Base-by-base conservation (phyloP, 2,113 vertebrate genomes). In the Heterocephalus glaber region DNA sequence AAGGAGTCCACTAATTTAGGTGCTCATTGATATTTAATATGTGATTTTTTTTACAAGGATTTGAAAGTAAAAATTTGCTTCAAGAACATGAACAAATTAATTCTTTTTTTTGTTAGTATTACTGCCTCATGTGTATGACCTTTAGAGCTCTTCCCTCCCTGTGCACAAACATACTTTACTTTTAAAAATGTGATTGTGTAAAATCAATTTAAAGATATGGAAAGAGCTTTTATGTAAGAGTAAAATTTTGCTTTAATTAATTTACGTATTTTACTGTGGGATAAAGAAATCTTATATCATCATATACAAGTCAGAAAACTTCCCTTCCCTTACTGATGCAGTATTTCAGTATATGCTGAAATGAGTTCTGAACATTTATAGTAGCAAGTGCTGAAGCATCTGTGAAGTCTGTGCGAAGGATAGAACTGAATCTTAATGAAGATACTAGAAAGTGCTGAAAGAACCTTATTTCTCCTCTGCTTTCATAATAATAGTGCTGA, bases 1-100 rank as follows among this genome's bases (percentile, higher is more conserved):
- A 86, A 86, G 44, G 56, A 86, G 52, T 85, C 26, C 14, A 72
- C 70, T 95, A 85, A 86, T 91, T 95, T 92, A 89, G 66, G n/a
- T 86, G 30, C 38, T 92, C 65, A 44, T 63, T 74, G 83, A 65
- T 85, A 52, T 72, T 72, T 80, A 85, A 58, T 74, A 14, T 70
- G 5, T 72, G 68, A 35, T 77, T 93, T 83, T 84, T 95, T 83
- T 80, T 92, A 49, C 5, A 72, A 41, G 8, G 49, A 11, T 81
- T 88, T 95, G 77, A 72, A 82, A 61, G 56, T 92, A 95, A 94
- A 92, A 65, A 44, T 58, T 66, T 84, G 22, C 52, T 90, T 33
- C 33, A 5, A 26, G 72, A 79, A 56, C 33, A 41, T 66, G 28
- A 88, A 52, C 79, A 44, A 79, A 6, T 77, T 86, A 52, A 49